phyloP scores from a whole-genome alignment of 2,888 invertebrate species.

The Thumatha senex region DNA sequence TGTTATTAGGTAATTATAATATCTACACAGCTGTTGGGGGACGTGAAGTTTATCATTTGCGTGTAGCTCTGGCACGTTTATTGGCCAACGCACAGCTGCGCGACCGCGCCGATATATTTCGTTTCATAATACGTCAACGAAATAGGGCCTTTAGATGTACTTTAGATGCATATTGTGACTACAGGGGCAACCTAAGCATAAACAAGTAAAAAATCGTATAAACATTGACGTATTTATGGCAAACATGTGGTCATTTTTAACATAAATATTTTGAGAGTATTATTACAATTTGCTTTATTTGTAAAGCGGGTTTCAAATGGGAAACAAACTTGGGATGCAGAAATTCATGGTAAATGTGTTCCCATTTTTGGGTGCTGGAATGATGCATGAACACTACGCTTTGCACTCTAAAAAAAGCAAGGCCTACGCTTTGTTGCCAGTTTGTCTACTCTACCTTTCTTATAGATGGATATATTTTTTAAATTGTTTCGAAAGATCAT shows the following conservation, averaged over 20 bases:
- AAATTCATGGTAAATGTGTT: too few relatives aligned
- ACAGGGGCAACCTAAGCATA: slow-evolving; percentile 10
- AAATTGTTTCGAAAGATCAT: too few relatives aligned
- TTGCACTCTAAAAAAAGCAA: too few relatives aligned
- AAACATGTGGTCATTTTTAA: background rate
- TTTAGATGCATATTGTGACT: slow-evolving; percentile 19
- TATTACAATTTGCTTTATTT: too few relatives aligned
- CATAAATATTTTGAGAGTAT: too few relatives aligned
- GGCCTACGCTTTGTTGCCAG: too few relatives aligned
- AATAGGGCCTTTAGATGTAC: slow-evolving; percentile 15
- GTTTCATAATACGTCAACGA: slow-evolving; percentile 35
- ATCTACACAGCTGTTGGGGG: slow-evolving; percentile 21
- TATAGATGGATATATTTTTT: too few relatives aligned
- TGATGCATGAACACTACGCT: too few relatives aligned
- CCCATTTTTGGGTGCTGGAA: too few relatives aligned
- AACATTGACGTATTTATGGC: slow-evolving; percentile 3
- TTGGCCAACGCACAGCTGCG: slow-evolving; percentile 46
- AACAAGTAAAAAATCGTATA: slow-evolving; percentile 14
- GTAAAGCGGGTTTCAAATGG: too few relatives aligned
- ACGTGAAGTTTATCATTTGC: slow-evolving; percentile 20
- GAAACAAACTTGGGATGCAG: too few relatives aligned
- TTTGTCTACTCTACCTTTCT: too few relatives aligned
- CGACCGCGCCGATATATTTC: slow-evolving; percentile 25
- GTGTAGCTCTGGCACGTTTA: slow-evolving; percentile 6
- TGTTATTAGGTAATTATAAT: slow-evolving; percentile 17